Conservation (phyloP, 2,888 invertebrate species). For the Tachystola acroxantha region DNA sequence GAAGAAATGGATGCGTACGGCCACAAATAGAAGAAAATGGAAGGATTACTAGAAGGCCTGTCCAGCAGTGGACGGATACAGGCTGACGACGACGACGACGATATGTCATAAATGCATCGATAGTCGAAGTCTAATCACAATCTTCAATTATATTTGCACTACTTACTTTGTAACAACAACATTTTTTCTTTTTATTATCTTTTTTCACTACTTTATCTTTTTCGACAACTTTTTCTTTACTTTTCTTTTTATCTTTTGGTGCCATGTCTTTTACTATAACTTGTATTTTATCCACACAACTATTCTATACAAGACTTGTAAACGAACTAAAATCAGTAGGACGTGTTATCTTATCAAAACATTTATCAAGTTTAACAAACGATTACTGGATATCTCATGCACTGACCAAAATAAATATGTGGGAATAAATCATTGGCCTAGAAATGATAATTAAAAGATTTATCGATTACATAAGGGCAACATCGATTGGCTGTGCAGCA, state of each 20-base stretch:
- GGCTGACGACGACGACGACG: too few species aligned
- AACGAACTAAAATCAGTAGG: conserved; percentile 5
- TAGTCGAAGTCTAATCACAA: too few species aligned
- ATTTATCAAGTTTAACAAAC: neutral
- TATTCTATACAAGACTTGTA: conserved; percentile 3
- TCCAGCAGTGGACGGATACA: too few species aligned
- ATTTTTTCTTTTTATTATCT: neutral
- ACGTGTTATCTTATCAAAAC: conserved; percentile 1
- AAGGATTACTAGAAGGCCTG: too few species aligned
- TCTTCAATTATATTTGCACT: neutral
- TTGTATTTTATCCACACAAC: conserved; percentile 2
- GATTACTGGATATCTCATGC: conserved; percentile 1
- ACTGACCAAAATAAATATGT: neutral
- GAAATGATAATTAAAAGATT: neutral
- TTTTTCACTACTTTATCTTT: conserved; percentile 3
- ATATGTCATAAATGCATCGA: too few species aligned
- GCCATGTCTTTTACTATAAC: conserved; percentile 3
- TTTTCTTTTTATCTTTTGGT: conserved; percentile 11
- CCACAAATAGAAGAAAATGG: too few species aligned
- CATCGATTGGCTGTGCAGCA: too few species aligned
- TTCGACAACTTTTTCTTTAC: conserved; percentile 5
- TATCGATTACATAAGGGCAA: too few species aligned
- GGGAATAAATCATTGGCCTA: neutral
- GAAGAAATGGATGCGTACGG: too few species aligned
- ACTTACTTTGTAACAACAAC: conserved; percentile 1